These are phyloP conservation scores for Temnothorax unifasciatus DNA, from an alignment of 2,888 invertebrate species.

Conservation along the genomic window DNA sequence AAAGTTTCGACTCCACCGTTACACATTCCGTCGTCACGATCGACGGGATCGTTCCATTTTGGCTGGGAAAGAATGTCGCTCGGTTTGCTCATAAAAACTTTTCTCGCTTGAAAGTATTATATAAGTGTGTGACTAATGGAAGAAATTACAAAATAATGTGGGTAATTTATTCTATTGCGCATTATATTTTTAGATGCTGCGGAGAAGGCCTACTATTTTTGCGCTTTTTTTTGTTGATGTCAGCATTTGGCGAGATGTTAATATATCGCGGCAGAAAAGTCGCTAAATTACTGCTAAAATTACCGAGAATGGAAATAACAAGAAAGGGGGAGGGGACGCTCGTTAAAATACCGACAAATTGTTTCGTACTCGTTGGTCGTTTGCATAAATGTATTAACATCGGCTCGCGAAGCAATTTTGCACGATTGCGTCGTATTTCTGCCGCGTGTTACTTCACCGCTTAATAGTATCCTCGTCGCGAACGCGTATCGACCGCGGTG, in stretches of 20 bases:
- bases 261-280: neutral
- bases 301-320: slow-evolving; percentile 17
- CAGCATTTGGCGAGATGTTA: neutral
- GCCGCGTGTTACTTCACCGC: slow-evolving; percentile 29
- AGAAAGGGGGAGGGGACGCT: neutral
- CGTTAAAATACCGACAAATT: slow-evolving; percentile 39
- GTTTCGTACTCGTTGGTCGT: slow-evolving; percentile 8
- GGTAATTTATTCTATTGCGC: neutral
- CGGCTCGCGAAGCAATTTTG: slow-evolving; percentile 21
- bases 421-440: slow-evolving; percentile 43
- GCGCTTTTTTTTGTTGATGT: neutral
- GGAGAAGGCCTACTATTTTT: neutral
- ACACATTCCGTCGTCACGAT: slow-evolving; percentile 19
- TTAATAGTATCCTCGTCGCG: slow-evolving; percentile 45
- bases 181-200: neutral
- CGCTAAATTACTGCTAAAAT: slow-evolving; percentile 18
- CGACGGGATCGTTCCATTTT: neutral
- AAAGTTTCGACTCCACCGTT: slow-evolving; percentile 26
- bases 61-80: neutral
- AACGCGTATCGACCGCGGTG: slow-evolving; percentile 59
- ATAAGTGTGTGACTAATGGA: neutral
- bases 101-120: neutral
- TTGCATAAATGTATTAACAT: slow-evolving; percentile 45
- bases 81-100: neutral
- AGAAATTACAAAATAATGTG: neutral